phyloP scores from a whole-genome alignment of 23 tunicate genomes.

The Styela clava region DNA sequence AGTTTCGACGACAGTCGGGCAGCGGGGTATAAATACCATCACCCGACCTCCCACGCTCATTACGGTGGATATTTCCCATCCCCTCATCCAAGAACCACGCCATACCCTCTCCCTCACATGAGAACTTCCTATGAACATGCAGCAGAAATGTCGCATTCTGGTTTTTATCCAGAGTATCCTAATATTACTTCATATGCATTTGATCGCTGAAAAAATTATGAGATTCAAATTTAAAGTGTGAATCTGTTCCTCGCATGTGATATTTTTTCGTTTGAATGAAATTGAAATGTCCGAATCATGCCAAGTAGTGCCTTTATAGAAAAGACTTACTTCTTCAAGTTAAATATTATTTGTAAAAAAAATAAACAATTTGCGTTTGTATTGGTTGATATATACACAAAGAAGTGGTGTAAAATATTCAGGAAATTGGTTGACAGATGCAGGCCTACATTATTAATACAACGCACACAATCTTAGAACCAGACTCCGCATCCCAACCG shows the following conservation, averaged over 20 bases:
- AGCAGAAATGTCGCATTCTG: conserved; percentile 23
- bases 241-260: not conserved
- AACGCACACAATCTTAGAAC: no score
- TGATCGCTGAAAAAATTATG: conserved; percentile 14
- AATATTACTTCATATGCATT: conserved; percentile 24
- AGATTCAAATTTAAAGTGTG: not conserved
- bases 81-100: conserved; percentile 55
- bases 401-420: no score
- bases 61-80: conserved; percentile 63
- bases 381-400: no score
- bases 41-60: conserved; percentile 38
- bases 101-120: conserved; percentile 50
- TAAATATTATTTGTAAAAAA: not conserved
- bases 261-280: no score
- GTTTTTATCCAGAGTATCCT: conserved; percentile 25
- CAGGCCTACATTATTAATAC: no score
- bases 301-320: not conserved
- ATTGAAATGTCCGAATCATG: not conserved
- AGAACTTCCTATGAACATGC: conserved; percentile 41
- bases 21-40: conserved; percentile 66
- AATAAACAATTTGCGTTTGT: no score
- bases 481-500: no score
- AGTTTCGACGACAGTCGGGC: conserved; percentile 77
- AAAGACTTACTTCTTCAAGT: not conserved
- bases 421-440: no score